Evolutionary conservation across 2,797 vertebrate species (phyloP).

Genomic region (Chloroceryle amazona): DNA sequence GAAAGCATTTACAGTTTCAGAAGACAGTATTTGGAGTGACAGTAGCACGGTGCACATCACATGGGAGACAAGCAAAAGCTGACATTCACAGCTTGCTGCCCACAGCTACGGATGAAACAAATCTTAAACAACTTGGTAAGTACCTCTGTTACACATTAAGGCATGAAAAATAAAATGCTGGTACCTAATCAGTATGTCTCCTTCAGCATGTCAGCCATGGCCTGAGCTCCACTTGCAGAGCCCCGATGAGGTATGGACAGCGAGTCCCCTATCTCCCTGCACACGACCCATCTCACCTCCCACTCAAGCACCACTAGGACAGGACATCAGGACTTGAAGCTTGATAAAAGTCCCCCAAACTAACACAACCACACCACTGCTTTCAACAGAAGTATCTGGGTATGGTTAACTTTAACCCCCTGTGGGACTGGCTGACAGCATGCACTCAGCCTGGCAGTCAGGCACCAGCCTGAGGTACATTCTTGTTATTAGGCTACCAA

Average conservation of each 20-base stretch:
- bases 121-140: not conserved
- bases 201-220: not conserved
- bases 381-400: not conserved
- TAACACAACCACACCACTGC: accelerated
- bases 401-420: not conserved
- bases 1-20: not conserved
- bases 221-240: not conserved
- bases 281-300: accelerated
- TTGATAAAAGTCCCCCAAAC: not conserved
- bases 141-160: not conserved
- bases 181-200: not conserved
- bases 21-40: not conserved
- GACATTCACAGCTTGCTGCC: not conserved
- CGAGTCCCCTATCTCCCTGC: accelerated
- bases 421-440: not conserved
- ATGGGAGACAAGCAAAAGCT: not conserved
- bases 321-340: not conserved
- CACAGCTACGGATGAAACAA: not conserved
- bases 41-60: not conserved
- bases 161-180: not conserved
- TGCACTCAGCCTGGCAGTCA: not conserved
- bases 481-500: not conserved
- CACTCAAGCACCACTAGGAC: not conserved
- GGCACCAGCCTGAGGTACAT: accelerated
- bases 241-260: not conserved